Evolutionary conservation across 2,888 invertebrate genomes (phyloP), one percentile per base, ranked within the genome.

Genomic region (Micoletzkya japonica): DNA sequence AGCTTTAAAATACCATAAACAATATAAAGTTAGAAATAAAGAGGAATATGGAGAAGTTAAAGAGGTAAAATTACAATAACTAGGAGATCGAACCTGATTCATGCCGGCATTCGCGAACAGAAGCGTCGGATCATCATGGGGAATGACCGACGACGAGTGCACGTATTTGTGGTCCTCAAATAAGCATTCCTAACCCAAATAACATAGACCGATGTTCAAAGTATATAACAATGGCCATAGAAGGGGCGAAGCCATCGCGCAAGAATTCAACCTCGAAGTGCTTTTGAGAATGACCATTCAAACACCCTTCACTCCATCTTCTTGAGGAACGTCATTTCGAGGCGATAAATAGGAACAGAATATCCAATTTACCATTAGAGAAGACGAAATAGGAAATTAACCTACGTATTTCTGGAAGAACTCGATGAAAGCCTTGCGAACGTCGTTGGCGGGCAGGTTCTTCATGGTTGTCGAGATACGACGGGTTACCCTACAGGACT

Each of bases 61-160:
- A 17, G 49, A 44, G 49, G 14, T 17, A 44, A 17, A 44, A 44
- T 44, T 14, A n/a, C 30, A 20, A 4, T 30, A 17, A 34, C 30
- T 2, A 28, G 26, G 49, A 49, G 49, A 24, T 17, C 54, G 70
- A 85, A 90, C 90, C 88, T 97, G 97, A 87, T 97, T 97, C 98
- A 99, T 99, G 67, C 95, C 98, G 76, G 98, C 97, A 90, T 99
- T 99, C 63, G 97, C 90, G 88, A 99, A 99, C 0, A 99, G 89
- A 71, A 99, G 88, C 0, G 97, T 97, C 32, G 97, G 97, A 88
- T 99, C 98, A 88, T 99, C 96, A 76, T 93, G 89, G 0, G 98
- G 98, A 85, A 99, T 94, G 28, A 95, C 95, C 52, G 95, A 94
- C 57, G 95, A 96, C 0, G 97, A 98, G 87, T 97, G 96, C 32